Evolutionary conservation across 1,140 invertebrate genomes (phyloP).

Genomic region (Apis cerana): DNA sequence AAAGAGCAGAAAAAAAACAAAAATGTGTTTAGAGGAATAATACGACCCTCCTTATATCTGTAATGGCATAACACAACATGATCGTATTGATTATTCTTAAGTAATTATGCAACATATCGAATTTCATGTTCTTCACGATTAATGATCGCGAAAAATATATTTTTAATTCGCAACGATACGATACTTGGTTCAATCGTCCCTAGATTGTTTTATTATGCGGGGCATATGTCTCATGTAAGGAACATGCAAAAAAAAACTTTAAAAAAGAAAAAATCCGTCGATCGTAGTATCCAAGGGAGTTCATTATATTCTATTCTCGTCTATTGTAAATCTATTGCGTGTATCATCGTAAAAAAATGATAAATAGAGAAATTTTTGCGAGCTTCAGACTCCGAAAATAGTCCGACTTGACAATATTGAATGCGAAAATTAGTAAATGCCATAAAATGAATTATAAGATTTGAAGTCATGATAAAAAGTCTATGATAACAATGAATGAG

Average conservation of each 20-base stretch:
- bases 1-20: not conserved
- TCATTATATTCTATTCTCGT: slow-evolving; percentile 56
- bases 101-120: slow-evolving; percentile 72
- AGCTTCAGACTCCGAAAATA: slow-evolving; percentile 47
- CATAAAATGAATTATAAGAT: slow-evolving; percentile 56
- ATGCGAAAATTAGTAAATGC: slow-evolving; percentile 56
- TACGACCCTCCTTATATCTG: slow-evolving; percentile 56
- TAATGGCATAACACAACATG: slow-evolving; percentile 33
- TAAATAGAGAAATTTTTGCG: slow-evolving; percentile 51
- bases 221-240: not conserved
- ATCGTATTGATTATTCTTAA: slow-evolving; percentile 58
- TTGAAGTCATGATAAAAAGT: slow-evolving; percentile 12
- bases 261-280: slow-evolving; percentile 57
- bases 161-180: slow-evolving; percentile 53
- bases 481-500: slow-evolving; percentile 21
- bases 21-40: slow-evolving; percentile 1
- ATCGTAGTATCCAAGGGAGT: slow-evolving; percentile 48
- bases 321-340: slow-evolving; percentile 61
- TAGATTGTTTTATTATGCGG: slow-evolving; percentile 19
- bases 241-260: slow-evolving; percentile 39
- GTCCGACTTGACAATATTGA: slow-evolving; percentile 77
- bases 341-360: slow-evolving; percentile 28
- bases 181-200: slow-evolving; percentile 42
- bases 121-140: slow-evolving; percentile 59
- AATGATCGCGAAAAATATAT: slow-evolving; percentile 54